Percentiles rank a stretch among this genome's conserved stretches.
Evolutionary conservation across 2,888 invertebrate genomes (phyloP).

Genomic region (Ophion ellenae): DNA sequence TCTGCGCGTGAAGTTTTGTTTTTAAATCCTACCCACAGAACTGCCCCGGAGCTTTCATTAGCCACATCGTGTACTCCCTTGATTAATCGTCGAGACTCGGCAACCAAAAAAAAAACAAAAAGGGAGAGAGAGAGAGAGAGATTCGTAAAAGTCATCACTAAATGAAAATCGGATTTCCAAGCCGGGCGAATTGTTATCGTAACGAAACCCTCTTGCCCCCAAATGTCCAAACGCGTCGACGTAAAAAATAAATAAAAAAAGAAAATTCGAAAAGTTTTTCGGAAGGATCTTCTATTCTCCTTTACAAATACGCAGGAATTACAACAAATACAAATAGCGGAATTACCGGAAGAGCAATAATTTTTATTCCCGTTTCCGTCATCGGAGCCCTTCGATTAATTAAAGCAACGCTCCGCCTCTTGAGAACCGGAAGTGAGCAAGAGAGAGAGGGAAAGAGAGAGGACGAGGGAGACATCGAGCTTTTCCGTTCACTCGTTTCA

Average conservation of each 20-base stretch:
- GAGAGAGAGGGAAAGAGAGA: conserved; percentile 12
- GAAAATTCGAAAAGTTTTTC: not conserved
- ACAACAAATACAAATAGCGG: too few species aligned
- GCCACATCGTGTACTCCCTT: conserved; percentile 9
- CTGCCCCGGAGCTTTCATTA: conserved; percentile 72
- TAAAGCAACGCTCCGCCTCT: conserved; percentile 26
- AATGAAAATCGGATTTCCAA: conserved; percentile 46
- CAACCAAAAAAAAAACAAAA: conserved; percentile 1
- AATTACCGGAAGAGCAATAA: not conserved
- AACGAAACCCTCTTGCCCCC: not conserved
- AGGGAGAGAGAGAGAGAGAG: conserved; percentile 22
- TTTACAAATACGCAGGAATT: not conserved
- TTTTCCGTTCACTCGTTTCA: conserved; percentile 36
- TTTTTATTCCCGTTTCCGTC: conserved; percentile 16
- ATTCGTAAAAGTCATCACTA: conserved; percentile 27
- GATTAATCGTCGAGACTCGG: conserved; percentile 34
- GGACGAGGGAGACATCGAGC: conserved; percentile 29
- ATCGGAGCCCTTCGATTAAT: conserved; percentile 37
- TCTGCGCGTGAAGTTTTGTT: too few species aligned
- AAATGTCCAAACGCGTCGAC: conserved; percentile 25
- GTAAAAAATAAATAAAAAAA: not conserved
- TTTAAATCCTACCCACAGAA: conserved; percentile 70
- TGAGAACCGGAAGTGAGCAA: conserved; percentile 17
- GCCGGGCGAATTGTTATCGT: conserved; percentile 34
- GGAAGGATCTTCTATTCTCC: not conserved